Base-by-base conservation (phyloP, 2,113 vertebrate genomes). In the Thermophis baileyi region DNA sequence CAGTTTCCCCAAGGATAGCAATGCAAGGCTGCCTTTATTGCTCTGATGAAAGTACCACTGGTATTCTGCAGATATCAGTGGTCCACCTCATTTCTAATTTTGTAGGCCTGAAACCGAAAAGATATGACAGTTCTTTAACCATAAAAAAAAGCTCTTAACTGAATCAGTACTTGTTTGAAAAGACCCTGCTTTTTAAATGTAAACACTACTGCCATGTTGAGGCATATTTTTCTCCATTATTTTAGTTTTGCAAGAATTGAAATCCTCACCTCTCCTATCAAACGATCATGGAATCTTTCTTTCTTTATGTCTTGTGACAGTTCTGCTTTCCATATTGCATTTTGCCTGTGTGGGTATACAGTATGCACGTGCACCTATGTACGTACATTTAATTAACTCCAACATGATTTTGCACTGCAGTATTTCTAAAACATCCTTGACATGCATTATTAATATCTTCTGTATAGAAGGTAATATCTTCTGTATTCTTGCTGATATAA, bases 361-460 rank as follows among this genome's bases (percentile, higher is more conserved):
- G 60, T 44, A 6, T 27, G 55, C 91, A 22, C 85, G 25, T 4
- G 24, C 16, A 63, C 35, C 63, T 74, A 47, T 87, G n/a, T 94
- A 85, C 90, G 91, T 96, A 46, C 92, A 49, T 91, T 94, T 91
- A 95, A 89, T 96, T 96, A 95, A 93, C 2, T 95, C 69, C 89
- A 89, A 94, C 0, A 0, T 91, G 8, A 0, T 93, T 95, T 96
- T 94, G 3, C 0, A 94, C 49, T 89, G 63, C 85, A 94, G 3
- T 1, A 16, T 95, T 96, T 94, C 92, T 87, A 94, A 92, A 92
- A 95, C 92, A 14, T 93, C 88, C 5, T 30, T 50, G 30, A 6
- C 10, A 74, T 96, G n/a, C 90, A 91, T 95, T 95, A 96, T 95
- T 96, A 95, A 95, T 95, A n/a, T n/a, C n/a, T n/a, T n/a, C n/a